Conservation (phyloP, 2,113 vertebrate species). For the Aramus guarauna region DNA sequence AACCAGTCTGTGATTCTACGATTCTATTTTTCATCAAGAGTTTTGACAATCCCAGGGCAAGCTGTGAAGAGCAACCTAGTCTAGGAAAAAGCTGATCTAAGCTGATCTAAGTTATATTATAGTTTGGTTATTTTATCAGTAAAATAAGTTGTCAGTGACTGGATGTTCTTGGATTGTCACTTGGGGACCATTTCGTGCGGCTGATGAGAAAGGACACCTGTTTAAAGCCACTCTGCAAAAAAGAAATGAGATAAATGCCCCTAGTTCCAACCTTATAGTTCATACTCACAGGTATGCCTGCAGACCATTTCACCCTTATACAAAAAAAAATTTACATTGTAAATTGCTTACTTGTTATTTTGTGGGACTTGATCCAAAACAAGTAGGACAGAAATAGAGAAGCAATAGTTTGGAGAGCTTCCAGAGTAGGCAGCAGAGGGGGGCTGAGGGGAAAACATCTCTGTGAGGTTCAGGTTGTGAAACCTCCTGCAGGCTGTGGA, state of each 20-base stretch:
- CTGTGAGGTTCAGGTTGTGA: background rate
- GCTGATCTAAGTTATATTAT: background rate
- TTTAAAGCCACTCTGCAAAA: background rate
- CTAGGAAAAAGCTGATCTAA: background rate
- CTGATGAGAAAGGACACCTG: background rate
- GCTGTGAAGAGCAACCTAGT: background rate
- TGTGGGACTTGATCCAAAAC: background rate
- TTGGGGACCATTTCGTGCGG: background rate
- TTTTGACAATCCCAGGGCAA: background rate
- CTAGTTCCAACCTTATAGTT: background rate
- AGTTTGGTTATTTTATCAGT: background rate
- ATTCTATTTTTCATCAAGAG: background rate
- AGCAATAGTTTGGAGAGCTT: background rate
- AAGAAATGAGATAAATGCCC: background rate
- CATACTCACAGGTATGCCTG: background rate
- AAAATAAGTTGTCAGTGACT: background rate
- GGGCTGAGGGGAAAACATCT: accelerated
- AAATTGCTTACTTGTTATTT: background rate
- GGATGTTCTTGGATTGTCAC: background rate
- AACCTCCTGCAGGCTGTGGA: background rate
- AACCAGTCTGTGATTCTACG: too few species aligned
- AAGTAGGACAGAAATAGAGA: background rate
- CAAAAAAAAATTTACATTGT: background rate
- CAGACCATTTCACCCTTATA: background rate
- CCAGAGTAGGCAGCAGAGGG: background rate